Evolutionary conservation across 2,797 vertebrate genomes (phyloP).

Genomic region (Yasuhikotakia modesta): DNA sequence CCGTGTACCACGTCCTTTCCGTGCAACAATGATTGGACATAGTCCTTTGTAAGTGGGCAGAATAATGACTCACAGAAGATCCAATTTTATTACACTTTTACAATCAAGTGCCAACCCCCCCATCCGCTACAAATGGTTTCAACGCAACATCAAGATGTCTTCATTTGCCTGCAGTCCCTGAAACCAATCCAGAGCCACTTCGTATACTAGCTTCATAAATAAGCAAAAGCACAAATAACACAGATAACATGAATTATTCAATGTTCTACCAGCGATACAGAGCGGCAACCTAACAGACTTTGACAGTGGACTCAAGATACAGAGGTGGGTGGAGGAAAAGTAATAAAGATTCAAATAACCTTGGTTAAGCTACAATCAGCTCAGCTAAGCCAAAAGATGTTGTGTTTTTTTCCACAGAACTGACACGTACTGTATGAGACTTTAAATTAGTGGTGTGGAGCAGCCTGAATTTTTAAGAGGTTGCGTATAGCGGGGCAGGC

Average conservation of each 20-base stretch:
- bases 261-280: constrained; percentile 60
- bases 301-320: constrained; percentile 65
- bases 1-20: constrained; percentile 59
- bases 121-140: constrained; percentile 39
- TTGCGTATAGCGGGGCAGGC: constrained; percentile 10
- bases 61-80: constrained; percentile 57
- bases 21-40: constrained; percentile 61
- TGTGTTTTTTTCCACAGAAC: constrained; percentile 59
- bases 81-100: constrained; percentile 67
- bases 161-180: constrained; percentile 68
- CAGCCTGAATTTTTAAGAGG: constrained; percentile 21
- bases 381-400: constrained; percentile 66
- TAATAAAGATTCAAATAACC: constrained; percentile 74
- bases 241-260: constrained; percentile 78
- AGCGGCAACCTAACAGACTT: constrained; percentile 70
- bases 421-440: constrained; percentile 61
- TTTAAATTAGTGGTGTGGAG: constrained; percentile 30
- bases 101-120: constrained; percentile 49
- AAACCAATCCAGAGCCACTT: constrained; percentile 58
- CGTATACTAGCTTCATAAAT: constrained; percentile 70
- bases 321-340: constrained; percentile 59
- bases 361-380: constrained; percentile 66
- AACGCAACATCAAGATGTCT: constrained; percentile 59
- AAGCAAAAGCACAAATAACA: constrained; percentile 76
- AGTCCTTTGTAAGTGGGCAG: constrained; percentile 56